Evolutionary conservation across 2,888 invertebrate species (phyloP).

Genomic region (Epinotia ramella): DNA sequence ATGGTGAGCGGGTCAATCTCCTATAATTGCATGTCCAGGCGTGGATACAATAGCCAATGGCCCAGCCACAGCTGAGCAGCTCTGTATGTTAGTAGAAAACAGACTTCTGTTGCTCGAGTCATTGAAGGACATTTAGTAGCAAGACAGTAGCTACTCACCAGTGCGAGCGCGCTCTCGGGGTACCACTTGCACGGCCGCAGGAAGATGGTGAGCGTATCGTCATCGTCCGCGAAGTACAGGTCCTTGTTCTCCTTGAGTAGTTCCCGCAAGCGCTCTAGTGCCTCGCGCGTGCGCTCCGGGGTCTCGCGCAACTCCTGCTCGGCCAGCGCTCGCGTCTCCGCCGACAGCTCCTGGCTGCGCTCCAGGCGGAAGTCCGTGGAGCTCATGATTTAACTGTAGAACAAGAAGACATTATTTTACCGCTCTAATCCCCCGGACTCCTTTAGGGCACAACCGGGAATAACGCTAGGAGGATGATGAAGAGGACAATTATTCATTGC

Average conservation of each 20-base stretch:
- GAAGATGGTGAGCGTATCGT: constrained; percentile 91
- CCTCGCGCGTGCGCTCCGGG: constrained; percentile 87
- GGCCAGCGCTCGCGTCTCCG: constrained; percentile 86
- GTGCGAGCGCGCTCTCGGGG: constrained; percentile 90
- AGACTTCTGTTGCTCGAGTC: no score
- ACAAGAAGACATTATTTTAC: neutral
- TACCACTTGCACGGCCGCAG: constrained; percentile 94
- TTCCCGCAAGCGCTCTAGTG: constrained; percentile 86
- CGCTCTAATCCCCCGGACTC: no score
- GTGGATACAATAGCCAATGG: no score
- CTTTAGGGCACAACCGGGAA: no score
- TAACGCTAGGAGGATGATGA: neutral
- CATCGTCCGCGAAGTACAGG: constrained; percentile 89
- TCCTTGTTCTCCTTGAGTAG: constrained; percentile 88
- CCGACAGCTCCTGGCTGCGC: constrained; percentile 83
- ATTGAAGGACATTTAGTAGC: neutral
- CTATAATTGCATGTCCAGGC: no score
- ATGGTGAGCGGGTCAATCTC: no score
- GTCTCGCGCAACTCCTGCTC: constrained; percentile 89
- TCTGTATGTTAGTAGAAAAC: no score
- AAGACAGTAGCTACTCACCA: constrained; percentile 83
- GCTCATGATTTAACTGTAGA: constrained; percentile 57
- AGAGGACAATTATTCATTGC: neutral
- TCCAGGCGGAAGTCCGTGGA: constrained; percentile 85
- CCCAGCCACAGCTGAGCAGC: no score